These are phyloP conservation scores for Iphiclides podalirius DNA, from an alignment of 2,888 invertebrate genomes.

Conservation along the genomic window DNA sequence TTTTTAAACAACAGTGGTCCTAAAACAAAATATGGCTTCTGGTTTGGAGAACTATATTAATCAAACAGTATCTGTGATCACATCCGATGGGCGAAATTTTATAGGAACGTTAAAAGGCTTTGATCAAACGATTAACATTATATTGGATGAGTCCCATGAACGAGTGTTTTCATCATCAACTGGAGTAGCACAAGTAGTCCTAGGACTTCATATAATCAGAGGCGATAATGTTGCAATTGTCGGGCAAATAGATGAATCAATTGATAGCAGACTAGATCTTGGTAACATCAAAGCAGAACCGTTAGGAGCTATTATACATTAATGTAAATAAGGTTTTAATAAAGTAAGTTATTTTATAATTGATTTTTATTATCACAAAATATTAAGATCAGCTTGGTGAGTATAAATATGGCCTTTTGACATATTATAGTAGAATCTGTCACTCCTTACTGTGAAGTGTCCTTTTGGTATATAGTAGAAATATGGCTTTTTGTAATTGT, in stretches of 20 bases:
- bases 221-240: slow-evolving; percentile 98
- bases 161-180: slow-evolving; percentile 96
- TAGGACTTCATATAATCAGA: slow-evolving; percentile 98
- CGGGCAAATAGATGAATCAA: slow-evolving; percentile 90
- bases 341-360: slow-evolving; percentile 43
- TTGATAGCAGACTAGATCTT: slow-evolving; percentile 90
- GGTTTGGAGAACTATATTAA: slow-evolving; percentile 93
- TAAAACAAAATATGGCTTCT: slow-evolving; percentile 83
- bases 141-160: slow-evolving; percentile 98
- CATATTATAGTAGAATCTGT: too few species aligned
- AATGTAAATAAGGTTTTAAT: slow-evolving; percentile 33
- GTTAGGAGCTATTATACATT: slow-evolving; percentile 89
- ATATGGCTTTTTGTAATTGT: too few species aligned
- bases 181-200: slow-evolving; percentile 92
- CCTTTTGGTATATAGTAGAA: too few species aligned
- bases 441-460: too few species aligned
- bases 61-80: slow-evolving; percentile 96
- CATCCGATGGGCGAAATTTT: slow-evolving; percentile 97
- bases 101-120: slow-evolving; percentile 98
- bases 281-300: slow-evolving; percentile 91
- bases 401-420: too few species aligned
- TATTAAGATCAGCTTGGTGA: too few species aligned
- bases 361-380: slow-evolving; percentile 22
- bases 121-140: slow-evolving; percentile 99
- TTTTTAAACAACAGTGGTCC: slow-evolving; percentile 1